Base-by-base conservation (phyloP, 2,113 vertebrate genomes). In the Salminus brasiliensis region DNA sequence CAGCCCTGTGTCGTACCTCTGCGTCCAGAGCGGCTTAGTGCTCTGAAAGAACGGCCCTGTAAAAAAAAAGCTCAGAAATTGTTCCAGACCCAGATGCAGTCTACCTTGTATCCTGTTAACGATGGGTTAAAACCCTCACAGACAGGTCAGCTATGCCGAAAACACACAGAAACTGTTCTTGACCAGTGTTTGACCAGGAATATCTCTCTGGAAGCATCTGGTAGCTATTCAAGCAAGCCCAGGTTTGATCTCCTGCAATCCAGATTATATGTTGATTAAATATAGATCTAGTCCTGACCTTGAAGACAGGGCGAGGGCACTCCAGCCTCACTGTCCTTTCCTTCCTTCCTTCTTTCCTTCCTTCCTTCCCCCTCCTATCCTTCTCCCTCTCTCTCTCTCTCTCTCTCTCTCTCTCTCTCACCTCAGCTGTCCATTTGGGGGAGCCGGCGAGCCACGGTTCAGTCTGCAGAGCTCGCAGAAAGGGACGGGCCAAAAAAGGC, bases 361-460 rank as follows among this genome's bases (percentile, higher is more conserved):
- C n/a, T n/a, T n/a, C n/a, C n/a, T n/a, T n/a, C n/a, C n/a, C n/a
- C 34, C 65, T 73, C n/a, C n/a, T n/a, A n/a, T n/a, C n/a, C n/a
- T n/a, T n/a, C n/a, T n/a, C n/a, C n/a, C n/a, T n/a, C n/a, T n/a
- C n/a, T 53, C 65, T 73, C n/a, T 13, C 25, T 43, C n/a, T 49
- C 52, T 2, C 1, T 59, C 15, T 29, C 68, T 41, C 66, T 68
- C 25, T 30, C 32, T 43, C 32, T 25, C 52, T 55, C 52, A 25
- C 52, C 52, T 55, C 52, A 2, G 23, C 23, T 3, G 2, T 77
- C 67, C 67, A 75, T 74, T 62, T 76, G 82, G 83, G 78, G 85
- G 85, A 78, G 67, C 78, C 74, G 78, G 27, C 30, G 72, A 86
- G 80, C 76, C 55, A 53, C 21, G 49, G 25, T 67, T 59, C n/a